These are phyloP conservation scores for Cyclophora punctaria DNA, from an alignment of 2,888 invertebrate genomes.

Conservation along the genomic window DNA sequence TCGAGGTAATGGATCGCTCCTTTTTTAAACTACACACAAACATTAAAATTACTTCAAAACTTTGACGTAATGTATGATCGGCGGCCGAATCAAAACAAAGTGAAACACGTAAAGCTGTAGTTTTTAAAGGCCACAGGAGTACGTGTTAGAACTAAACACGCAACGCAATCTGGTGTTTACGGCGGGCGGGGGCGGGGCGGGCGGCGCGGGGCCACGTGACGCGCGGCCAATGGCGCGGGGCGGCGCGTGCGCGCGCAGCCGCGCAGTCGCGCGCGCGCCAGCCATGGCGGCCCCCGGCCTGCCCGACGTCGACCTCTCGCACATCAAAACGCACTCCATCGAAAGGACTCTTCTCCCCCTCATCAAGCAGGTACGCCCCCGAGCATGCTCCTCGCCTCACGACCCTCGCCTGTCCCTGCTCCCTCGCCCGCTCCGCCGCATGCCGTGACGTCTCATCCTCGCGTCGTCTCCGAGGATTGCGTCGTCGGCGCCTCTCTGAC, in stretches of 20 bases:
- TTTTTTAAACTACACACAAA: conserved; percentile 2
- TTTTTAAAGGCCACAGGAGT: conserved; percentile 52
- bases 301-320: conserved; percentile 77
- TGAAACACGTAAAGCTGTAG: conserved; percentile 47
- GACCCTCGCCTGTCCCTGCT: conserved; percentile 5
- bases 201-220: conserved; percentile 43
- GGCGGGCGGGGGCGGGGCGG: conserved; percentile 26
- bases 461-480: conserved; percentile 22
- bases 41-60: conserved; percentile 13
- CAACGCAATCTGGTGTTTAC: conserved; percentile 34
- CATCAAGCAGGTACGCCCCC: conserved; percentile 89
- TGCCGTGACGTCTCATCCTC: conserved; percentile 20
- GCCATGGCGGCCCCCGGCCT: conserved; percentile 78
- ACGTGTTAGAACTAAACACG: conserved; percentile 41
- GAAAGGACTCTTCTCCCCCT: conserved; percentile 95
- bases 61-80: conserved; percentile 29
- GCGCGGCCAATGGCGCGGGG: conserved; percentile 41
- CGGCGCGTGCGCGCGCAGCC: conserved; percentile 51
- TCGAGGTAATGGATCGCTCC: neutral
- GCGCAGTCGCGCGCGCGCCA: conserved; percentile 69
- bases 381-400: conserved; percentile 28
- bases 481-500: conserved; percentile 47
- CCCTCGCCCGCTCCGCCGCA: neutral
- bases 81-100: conserved; percentile 51
- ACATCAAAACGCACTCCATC: conserved; percentile 95